These are phyloP conservation scores for Xestia ashworthii DNA, from an alignment of 2,888 invertebrate species.

Conservation along the genomic window DNA sequence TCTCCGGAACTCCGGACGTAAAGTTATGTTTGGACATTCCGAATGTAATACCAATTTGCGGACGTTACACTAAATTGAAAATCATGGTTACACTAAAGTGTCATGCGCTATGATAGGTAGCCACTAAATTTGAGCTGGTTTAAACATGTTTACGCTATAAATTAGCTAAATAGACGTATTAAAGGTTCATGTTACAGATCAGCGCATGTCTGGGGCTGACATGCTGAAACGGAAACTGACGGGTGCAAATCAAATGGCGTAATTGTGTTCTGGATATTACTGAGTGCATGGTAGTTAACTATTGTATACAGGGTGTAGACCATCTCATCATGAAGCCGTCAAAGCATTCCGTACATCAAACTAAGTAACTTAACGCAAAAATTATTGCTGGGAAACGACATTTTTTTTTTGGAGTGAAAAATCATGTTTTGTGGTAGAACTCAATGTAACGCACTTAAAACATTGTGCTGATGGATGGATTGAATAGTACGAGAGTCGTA, in stretches of 20 bases:
- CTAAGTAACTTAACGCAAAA: no score
- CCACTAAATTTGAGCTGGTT: constrained; percentile 51
- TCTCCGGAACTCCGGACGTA: constrained; percentile 13
- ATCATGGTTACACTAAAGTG: constrained; percentile 17
- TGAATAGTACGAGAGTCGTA: no score
- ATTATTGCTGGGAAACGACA: no score
- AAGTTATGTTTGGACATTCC: constrained; percentile 8
- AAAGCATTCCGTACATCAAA: no score
- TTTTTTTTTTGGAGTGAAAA: no score
- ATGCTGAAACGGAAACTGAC: constrained; percentile 32
- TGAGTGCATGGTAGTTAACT: constrained; percentile 1
- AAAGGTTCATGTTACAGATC: constrained; percentile 50
- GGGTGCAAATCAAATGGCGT: constrained; percentile 26
- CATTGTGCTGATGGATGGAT: no score
- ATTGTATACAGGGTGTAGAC: not conserved
- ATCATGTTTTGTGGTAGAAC: no score
- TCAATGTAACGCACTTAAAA: no score
- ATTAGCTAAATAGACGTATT: constrained; percentile 54
- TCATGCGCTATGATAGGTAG: constrained; percentile 37
- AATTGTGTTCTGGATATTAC: constrained; percentile 22
- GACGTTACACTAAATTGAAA: constrained; percentile 4
- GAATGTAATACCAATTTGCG: constrained; percentile 24
- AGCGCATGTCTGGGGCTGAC: constrained; percentile 41
- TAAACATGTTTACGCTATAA: constrained; percentile 54
- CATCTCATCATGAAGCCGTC: no score